phyloP scores from a whole-genome alignment of 2,797 vertebrate genomes.

The Cyclura pinguis region DNA sequence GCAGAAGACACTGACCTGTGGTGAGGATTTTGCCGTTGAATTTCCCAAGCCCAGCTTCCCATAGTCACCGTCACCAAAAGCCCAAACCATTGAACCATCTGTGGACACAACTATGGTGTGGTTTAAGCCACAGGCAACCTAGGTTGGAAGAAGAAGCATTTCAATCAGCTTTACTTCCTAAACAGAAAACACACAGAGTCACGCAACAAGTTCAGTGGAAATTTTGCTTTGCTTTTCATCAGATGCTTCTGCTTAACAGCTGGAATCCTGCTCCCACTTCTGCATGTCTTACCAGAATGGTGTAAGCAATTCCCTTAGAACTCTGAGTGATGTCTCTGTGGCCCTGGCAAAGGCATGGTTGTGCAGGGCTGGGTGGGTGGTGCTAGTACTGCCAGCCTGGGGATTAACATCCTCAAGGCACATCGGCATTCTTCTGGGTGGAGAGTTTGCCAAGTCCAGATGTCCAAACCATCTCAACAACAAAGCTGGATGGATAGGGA shows the following conservation, averaged over 20 bases:
- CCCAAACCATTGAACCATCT: constrained; percentile 89
- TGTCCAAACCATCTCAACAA: background rate
- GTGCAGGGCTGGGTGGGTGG: background rate
- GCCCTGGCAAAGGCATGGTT: background rate
- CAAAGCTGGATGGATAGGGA: background rate
- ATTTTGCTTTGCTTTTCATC: background rate
- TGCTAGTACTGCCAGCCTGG: background rate
- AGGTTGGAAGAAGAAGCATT: constrained; percentile 23
- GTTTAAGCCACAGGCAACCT: constrained; percentile 89
- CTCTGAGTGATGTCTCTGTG: background rate
- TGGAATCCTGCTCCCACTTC: background rate
- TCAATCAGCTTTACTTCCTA: background rate
- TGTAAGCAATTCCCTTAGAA: no score
- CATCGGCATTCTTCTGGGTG: background rate
- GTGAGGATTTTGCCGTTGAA: constrained; percentile 88
- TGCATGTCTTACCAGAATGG: no score
- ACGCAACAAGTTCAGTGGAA: background rate
- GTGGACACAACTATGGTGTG: constrained; percentile 85
- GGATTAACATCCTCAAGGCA: no score
- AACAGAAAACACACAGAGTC: background rate
- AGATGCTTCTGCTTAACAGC: background rate
- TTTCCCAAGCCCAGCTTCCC: constrained; percentile 88
- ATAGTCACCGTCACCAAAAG: constrained; percentile 88
- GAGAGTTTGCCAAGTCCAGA: no score
- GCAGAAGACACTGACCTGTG: constrained; percentile 78